A percentile compares a stretch with the other conserved stretches of the same genome.
Evolutionary conservation across 2,113 vertebrate species (phyloP).

Genomic region (Bothrops jararaca): DNA sequence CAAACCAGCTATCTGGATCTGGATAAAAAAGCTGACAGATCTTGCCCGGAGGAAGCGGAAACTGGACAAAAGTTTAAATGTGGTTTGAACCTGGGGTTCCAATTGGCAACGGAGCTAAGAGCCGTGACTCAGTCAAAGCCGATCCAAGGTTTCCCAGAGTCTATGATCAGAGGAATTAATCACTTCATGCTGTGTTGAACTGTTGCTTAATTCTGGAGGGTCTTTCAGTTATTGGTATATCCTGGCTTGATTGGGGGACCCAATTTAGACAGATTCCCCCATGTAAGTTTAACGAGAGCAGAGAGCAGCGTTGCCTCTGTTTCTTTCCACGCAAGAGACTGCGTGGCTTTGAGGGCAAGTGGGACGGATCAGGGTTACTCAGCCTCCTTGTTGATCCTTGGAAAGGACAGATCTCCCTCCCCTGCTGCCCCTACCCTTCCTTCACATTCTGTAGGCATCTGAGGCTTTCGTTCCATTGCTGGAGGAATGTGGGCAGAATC

Average conservation of each 20-base stretch:
- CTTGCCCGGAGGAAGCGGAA: neutral
- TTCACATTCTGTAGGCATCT: neutral
- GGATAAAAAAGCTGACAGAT: neutral
- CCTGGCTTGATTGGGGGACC: neutral
- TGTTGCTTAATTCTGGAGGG: constrained; percentile 39
- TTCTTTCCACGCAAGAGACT: neutral
- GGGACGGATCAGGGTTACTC: accelerated
- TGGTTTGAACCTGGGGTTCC: neutral
- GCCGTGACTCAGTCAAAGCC: neutral
- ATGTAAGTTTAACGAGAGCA: neutral
- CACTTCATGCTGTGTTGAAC: constrained; percentile 23
- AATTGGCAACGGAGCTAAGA: constrained; percentile 17
- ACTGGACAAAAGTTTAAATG: neutral
- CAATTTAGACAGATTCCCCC: neutral
- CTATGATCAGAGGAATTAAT: constrained; percentile 24
- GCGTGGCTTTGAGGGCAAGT: neutral
- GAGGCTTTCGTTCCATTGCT: neutral
- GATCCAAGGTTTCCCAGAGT: accelerated
- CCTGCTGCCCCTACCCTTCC: neutral
- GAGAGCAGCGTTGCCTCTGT: neutral
- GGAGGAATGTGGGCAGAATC: neutral
- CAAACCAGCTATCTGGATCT: neutral
- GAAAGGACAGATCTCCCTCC: accelerated
- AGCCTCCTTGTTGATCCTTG: accelerated
- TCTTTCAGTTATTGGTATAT: neutral